Evolutionary conservation across 2,113 vertebrate genomes (phyloP), one percentile per base, ranked within the genome.

Genomic region (Tachycineta bicolor): DNA sequence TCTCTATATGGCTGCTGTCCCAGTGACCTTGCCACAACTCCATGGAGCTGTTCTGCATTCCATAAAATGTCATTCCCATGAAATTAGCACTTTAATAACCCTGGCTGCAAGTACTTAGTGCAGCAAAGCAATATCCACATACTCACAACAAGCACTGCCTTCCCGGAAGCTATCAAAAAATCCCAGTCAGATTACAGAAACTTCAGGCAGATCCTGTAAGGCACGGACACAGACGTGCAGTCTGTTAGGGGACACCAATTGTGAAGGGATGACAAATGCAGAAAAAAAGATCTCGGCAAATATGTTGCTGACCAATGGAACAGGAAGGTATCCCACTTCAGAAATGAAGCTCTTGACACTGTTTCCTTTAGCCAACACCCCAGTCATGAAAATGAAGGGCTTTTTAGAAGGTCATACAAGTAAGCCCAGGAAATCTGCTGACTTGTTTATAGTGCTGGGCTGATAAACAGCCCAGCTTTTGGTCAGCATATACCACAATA

Each of bases 61-160:
- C 17, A 0, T 14, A 79, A 89, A 34, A 94, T 46, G 85, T 69
- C 90, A 93, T 70, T 90, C 83, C 70, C 59, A 59, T 53, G 22
- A 92, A 95, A 94, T 83, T 78, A 95, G 83, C 77, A 89, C 91
- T 95, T 89, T 43, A 97, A 89, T 69, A 84, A 89, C 84, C 70
- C 68, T 71, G 53, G 73, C 74, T 89, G 60, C 77, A 84, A 87
- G 37, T 18, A 68, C n/a, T 59, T 62, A 11, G 41, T 9, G 41
- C 52, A 33, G 77, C 58, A 85, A 94, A 94, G 84, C 74, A 87
- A 79, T 18, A 89, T 43, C 53, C 83, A 91, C 0, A 0, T 68
- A 58, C 44, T 87, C 28, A 62, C 62, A 91, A 71, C 44, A 71
- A 95, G 63, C 67, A 24, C 46, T 59, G 81, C 56, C 82, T 91